Evolutionary conservation across 2,113 vertebrate genomes (phyloP), one percentile per base, ranked within the genome.

Genomic region (Halichoeres trimaculatus): DNA sequence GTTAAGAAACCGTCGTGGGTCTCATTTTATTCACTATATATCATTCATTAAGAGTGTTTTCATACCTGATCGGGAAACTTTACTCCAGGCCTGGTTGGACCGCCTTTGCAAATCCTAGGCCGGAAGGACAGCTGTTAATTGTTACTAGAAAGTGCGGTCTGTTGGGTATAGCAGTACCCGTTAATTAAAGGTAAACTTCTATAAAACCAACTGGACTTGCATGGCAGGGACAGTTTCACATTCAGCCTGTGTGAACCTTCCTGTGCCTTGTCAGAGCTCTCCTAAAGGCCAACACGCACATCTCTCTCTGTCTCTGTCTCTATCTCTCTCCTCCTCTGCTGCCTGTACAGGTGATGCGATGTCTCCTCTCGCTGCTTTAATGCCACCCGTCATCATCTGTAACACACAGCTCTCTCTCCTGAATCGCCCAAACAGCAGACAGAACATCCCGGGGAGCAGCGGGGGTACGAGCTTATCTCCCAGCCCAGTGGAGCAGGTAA

Each of bases 401-500:
- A 76, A 85, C 81, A 86, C 76, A 76, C 81, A 50, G 77, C 77
- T 84, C 85, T 88, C 80, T 84, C 79, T 55, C 45, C 17, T 68
- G 70, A 83, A 84, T 71, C 74, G 19, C 47, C 22, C 70, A 79
- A 89, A 85, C 84, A 85, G 78, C 80, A 85, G 78, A 78, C 78
- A 45, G 80, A 86, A 90, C 84, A 81, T 88, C 85, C 74, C 72
- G 60, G 71, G 83, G 84, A 88, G 86, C 90, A 84, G 86, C 84
- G 38, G 83, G 86, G 84, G 84, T 75, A 85, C 10, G 66, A 86
- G 89, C 86, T 84, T 90, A 90, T 92, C 88, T 90, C 85, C 74
- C 83, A 88, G 88, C 81, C 88, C 88, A 90, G 78, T 90, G 90
- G 86, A 92, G 90, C 91, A 92, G 88, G 85, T 91, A 91, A 90